Base-by-base conservation (phyloP, 1,140 invertebrate genomes). In the Antheraea mylitta region DNA sequence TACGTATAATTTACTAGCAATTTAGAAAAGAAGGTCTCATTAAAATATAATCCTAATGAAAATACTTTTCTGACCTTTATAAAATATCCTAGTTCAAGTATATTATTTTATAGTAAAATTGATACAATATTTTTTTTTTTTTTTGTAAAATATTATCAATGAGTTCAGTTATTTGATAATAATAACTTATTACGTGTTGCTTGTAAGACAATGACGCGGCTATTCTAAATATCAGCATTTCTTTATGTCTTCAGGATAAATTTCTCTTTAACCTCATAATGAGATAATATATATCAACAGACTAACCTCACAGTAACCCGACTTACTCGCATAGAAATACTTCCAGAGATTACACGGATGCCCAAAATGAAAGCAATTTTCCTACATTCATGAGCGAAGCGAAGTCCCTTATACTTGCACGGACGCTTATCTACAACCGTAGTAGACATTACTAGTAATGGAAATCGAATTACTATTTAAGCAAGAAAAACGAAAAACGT, bases 391-490 rank as follows among this genome's bases (percentile, higher is more conserved):
- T 78, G 74, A 62, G 66, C 73, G 70, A 67, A 18, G 38, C 67
- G 60, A 58, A 66, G 64, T 69, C 75, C 66, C 73, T 75, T 66
- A 70, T 71, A 81, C 74, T 83, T 77, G 71, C 76, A 71, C 37
- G 66, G 65, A 45, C 70, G 68, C 77, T 84, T 86, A 88, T 85
- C 83, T 85, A 66, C 75, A 80, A 80, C 78, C 81, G 8, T 61
- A 61, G 78, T 79, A 69, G 73, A 69, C 77, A 76, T 86, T 83
- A 78, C 77, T 73, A 74, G 76, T 84, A 88, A 85, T 84, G 77
- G 81, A 84, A 85, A 81, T 80, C 77, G 78, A 85, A 85, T 85
- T 84, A 86, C 82, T 84, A 81, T 84, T 85, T 82, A 80, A 78
- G 65, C 73, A 75, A 82, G 80, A 83, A 83, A 85, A 84, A 82